Conservation (phyloP, 2,888 invertebrate genomes). For the Temnothorax ravouxi region DNA sequence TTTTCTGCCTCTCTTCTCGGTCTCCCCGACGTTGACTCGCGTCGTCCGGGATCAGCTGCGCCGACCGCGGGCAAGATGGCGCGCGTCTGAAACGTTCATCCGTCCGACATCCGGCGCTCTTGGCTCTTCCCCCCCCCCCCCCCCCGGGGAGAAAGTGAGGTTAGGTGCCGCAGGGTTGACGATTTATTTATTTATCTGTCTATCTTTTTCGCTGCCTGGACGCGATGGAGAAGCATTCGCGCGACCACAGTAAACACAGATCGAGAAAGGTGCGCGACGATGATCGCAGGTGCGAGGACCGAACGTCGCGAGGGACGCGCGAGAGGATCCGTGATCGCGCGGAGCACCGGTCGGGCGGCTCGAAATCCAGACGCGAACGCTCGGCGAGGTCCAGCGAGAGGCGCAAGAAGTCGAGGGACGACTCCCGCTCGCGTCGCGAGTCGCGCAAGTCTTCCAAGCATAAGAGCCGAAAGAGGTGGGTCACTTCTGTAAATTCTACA, state of each 20-base stretch:
- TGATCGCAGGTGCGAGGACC: constrained; percentile 43
- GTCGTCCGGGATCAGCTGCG: constrained; percentile 65
- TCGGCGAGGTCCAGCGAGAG: constrained; percentile 68
- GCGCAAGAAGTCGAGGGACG: constrained; percentile 74
- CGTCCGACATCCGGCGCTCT: background rate
- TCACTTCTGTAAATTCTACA: background rate
- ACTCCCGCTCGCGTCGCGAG: constrained; percentile 53
- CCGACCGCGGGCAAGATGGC: constrained; percentile 62
- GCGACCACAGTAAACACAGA: constrained; percentile 58
- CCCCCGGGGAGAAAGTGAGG: constrained; percentile 50
- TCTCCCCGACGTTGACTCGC: background rate
- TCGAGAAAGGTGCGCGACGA: constrained; percentile 44
- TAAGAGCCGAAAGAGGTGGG: constrained; percentile 77
- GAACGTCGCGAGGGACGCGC: constrained; percentile 40
- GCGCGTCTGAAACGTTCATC: background rate
- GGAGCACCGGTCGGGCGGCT: constrained; percentile 56
- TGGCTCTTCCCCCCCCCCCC: background rate
- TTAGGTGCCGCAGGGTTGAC: constrained; percentile 56
- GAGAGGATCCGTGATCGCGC: constrained; percentile 42
- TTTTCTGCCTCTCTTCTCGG: background rate
- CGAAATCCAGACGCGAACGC: constrained; percentile 64
- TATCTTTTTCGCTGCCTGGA: too few species aligned
- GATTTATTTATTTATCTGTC: background rate
- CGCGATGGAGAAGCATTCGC: constrained; percentile 75
- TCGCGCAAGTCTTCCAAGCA: constrained; percentile 76